Evolutionary conservation across 2,888 invertebrate species (phyloP), one percentile per base, ranked within the genome.

Genomic region (Chrysolina americana): DNA sequence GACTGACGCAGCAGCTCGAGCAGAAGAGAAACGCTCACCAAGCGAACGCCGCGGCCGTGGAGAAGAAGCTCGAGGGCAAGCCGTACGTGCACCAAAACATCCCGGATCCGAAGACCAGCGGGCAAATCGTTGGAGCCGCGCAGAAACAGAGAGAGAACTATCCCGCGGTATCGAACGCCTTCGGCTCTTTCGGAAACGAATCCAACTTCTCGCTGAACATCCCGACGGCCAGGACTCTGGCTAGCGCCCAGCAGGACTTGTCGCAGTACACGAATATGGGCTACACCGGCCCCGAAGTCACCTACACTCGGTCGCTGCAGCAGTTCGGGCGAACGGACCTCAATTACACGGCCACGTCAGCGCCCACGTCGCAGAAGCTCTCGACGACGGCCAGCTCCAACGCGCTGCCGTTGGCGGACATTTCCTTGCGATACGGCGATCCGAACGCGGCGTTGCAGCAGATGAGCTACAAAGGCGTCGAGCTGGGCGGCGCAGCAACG

Each of bases 231-330:
- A 76, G 83, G 64, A 71, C 78, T 9, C 63, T 83, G 21, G 81
- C 73, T 41, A 41, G 77, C 28, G 41, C 74, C 23, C 87, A 86
- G 76, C 74, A 87, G 13, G 87, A 87, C 73, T 85, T 87, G 84
- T 83, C 85, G 8, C 87, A 88, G 76, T 88, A 86, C 71, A 86
- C 86, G 6, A 87, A 88, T 75, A 87, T 88, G 86, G 87, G 87
- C 11, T 88, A 87, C 73, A 81, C 84, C 1, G 86, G 85, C 9
- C 79, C 85, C 0, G 87, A 87, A 28, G 84, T 86, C 41, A 84
- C 83, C 68, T 86, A 83, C 73, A 78, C 82, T 5, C 81, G 86
- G 72, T 79, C 81, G 19, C 75, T 84, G 44, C 83, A 80, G 63
- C 82, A 81, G 41, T 71, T 68, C 48, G 48, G 36, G 63, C 66